Base-by-base conservation (phyloP, 2,888 invertebrate species). In the Eilema depressum region DNA sequence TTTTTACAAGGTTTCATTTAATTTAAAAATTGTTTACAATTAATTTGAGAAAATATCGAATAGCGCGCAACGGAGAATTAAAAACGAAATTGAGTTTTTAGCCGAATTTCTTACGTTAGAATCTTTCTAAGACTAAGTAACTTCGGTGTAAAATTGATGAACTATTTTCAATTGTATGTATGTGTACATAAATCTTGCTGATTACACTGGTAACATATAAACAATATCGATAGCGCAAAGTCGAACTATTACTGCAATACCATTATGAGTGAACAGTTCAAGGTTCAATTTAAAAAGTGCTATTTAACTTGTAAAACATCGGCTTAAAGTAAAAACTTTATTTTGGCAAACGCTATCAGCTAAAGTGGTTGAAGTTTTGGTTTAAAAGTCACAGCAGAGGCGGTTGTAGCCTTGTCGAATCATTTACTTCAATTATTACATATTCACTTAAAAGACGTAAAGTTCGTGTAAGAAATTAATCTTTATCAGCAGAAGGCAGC, bases 391-490 rank as follows among this genome's bases (percentile, higher is more conserved):
- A 41, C 17, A 41, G 41, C 41, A 41, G 17, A 41, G 20, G 47
- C 20, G 7, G 20, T 41, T 17, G 41, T 47, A 7, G 20, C 53
- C 53, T 53, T n/a, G 53, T n/a, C 0, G 20, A 53, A 20, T 53
- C 53, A 47, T 53, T 53, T 53, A 53, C 53, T 53, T 53, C 8
- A 53, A 53, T 53, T 10, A 53, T n/a, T 53, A 53, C 47, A 20
- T 7, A 14, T 41, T 41, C 17, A 47, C 5, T 47, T 53, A 53
- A 10, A n/a, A 53, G 20, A 26, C 26, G 14, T 59, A 59, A 41
- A 59, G 59, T 59, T 59, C 59, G 28, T 59, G 26, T 26, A 26
- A 26, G 25, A 59, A 59, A 26, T 59, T 59, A 59, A 17, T 59
- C 26, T 28, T 57, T 28, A 53, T 53, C n/a, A 53, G 59, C 20